A percentile compares a stretch with the other conserved stretches of the same genome.
Conservation (phyloP, 2,113 vertebrate genomes). For the Lophura nycthemera region DNA sequence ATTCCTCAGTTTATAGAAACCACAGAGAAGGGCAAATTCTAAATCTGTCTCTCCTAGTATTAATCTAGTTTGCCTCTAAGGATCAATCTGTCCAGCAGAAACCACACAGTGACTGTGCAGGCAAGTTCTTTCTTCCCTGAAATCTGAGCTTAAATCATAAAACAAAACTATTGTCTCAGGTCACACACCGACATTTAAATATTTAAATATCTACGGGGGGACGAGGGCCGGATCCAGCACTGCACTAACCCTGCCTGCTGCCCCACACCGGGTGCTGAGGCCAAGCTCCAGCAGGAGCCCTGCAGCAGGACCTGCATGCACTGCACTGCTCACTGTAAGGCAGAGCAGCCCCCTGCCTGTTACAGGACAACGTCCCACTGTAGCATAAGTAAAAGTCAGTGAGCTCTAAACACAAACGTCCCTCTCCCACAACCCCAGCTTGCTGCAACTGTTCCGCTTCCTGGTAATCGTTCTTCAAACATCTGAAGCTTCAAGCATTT, state of each 20-base stretch:
- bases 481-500: not conserved
- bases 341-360: not conserved
- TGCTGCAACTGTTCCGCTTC: not conserved
- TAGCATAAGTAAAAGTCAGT: not conserved
- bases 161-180: not conserved
- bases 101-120: not conserved
- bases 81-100: constrained; percentile 49
- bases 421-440: not conserved
- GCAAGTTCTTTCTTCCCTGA: not conserved
- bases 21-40: constrained; percentile 48
- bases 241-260: not conserved
- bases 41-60: constrained; percentile 45
- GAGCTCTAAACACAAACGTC: not conserved
- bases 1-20: constrained; percentile 59
- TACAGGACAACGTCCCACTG: not conserved
- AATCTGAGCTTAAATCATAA: constrained; percentile 20
- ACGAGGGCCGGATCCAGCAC: accelerated
- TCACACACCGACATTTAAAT: not conserved
- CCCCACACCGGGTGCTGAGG: not conserved
- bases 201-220: not conserved
- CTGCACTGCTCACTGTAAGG: not conserved
- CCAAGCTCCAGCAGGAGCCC: not conserved
- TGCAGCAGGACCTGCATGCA: not conserved
- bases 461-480: not conserved
- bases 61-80: constrained; percentile 52